Evolutionary conservation across 2,888 invertebrate species (phyloP), one percentile per base, ranked within the genome.

Genomic region (Philereme vetulata): DNA sequence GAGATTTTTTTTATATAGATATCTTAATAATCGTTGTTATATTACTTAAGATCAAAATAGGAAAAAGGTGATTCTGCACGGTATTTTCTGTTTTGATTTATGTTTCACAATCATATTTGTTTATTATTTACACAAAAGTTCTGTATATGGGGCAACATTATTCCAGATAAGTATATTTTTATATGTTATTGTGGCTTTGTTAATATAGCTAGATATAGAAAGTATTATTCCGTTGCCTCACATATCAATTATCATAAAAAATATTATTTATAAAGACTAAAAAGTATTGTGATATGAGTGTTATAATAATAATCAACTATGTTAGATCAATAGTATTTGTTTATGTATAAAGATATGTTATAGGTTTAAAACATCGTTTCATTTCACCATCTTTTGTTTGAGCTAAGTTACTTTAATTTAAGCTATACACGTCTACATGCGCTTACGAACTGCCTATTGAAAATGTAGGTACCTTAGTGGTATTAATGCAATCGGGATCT

Each of bases 231-330:
- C 45, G 51, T 61, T 59, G 64, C 60, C 52, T 62, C 57, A 44
- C 61, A 64, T 64, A 64, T 66, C 60, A 51, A 60, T 64, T 54
- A 5, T 21, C 5, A 46, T 36, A 53, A 50, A 35, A 58, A 42
- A 35, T 57, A 46, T 59, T 72, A 63, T 76, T 78, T 77, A 38
- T 38, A 63, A 88, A 88, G 88, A 88, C 86, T 89, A 83, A 81
- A 44, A 86, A 89, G 82, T 90, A 90, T 88, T 90, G 90, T 90
- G 90, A 90, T 90, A 90, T 87, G 80, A 83, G 68, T 82, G 81
- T 85, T 70, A 66, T 58, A 59, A 54, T 60, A 52, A 36, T 64
- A 60, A 62, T 62, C 81, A 83, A 81, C 80, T 81, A 79, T 77
- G 76, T 74, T 72, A 73, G 67, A 72, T 49, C 51, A 52, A 70